A percentile compares a stretch with the other conserved stretches of the same genome.
Conservation (phyloP, 1,140 invertebrate species). For the Lepidurus packardi region DNA sequence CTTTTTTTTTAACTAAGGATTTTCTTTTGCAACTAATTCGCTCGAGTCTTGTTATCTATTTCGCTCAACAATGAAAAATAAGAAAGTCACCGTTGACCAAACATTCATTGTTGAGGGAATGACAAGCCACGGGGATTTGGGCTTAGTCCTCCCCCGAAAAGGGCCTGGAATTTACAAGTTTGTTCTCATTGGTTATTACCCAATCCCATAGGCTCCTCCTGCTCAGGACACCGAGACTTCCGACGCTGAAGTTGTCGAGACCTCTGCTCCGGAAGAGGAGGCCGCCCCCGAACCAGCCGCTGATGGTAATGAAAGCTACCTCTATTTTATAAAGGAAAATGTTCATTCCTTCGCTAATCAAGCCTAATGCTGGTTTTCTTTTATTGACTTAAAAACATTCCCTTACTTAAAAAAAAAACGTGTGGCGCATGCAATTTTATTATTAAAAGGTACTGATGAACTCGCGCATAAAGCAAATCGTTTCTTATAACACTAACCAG, state of each 20-base stretch:
- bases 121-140: too few species aligned
- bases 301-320: conserved; percentile 25
- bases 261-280: conserved; percentile 22
- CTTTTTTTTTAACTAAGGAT: too few species aligned
- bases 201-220: too few species aligned
- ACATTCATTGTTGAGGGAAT: too few species aligned
- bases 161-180: too few species aligned
- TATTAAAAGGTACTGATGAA: background rate
- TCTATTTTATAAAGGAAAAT: conserved; percentile 20
- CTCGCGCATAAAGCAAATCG: background rate
- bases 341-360: background rate
- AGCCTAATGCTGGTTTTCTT: background rate
- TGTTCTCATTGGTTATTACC: too few species aligned
- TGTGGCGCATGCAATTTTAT: conserved; percentile 30
- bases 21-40: too few species aligned
- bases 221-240: background rate
- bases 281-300: conserved; percentile 27
- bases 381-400: conserved; percentile 35
- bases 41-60: too few species aligned
- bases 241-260: background rate
- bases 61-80: too few species aligned
- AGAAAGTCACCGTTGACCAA: too few species aligned
- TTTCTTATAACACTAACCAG: conserved; percentile 27
- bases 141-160: too few species aligned
- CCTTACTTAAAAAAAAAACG: conserved; percentile 30